Base-by-base conservation (phyloP, 2,113 vertebrate genomes). In the Gallinago media region DNA sequence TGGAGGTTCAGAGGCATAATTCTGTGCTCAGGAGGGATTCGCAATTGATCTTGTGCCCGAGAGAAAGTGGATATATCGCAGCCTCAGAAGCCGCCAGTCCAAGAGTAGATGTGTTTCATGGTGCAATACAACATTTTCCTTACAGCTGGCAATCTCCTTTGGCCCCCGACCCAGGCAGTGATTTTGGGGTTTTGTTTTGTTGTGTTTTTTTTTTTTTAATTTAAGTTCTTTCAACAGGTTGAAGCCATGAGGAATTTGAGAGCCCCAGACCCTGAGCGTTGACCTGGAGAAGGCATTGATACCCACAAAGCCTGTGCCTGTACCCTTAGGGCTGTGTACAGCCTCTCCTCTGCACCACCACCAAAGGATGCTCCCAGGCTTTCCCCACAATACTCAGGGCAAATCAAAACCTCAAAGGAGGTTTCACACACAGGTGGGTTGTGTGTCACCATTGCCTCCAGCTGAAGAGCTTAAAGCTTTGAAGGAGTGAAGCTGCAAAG, bases 271-370 rank as follows among this genome's bases (percentile, higher is more conserved):
- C 18, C 4, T 1, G 3, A 26, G 12, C 40, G 19, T 26, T 65
- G 49, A 32, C 29, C 32, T 11, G 15, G 15, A n/a, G 19, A 36
- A 13, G 22, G 7, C 4, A 22, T 76, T 47, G 13, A 34, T 15
- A 7, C 17, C 22, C 1, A 0, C 25, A 31, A 29, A 55, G 17
- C 1, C 19, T 20, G 17, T 12, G 31, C 23, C 70, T 32, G 70
- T 13, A n/a, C n/a, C n/a, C 31, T 6, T 21, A 4, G 0, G 44
- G n/a, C 15, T n/a, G 0, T 1, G 11, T 2, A 5, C 23, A 58
- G 20, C 73, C n/a, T 20, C 40, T 52, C n/a, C 49, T 40, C 87
- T 50, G 42, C 54, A 15, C 59, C 49, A 1, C 0, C 15, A 65
- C 6, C 50, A 29, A 18, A 50, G 29, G 63, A 11, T 47, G 6